These are phyloP conservation scores for Chiridota heheva DNA, from an alignment of 35 echinoderm and acorn worm species.

Conservation along the genomic window DNA sequence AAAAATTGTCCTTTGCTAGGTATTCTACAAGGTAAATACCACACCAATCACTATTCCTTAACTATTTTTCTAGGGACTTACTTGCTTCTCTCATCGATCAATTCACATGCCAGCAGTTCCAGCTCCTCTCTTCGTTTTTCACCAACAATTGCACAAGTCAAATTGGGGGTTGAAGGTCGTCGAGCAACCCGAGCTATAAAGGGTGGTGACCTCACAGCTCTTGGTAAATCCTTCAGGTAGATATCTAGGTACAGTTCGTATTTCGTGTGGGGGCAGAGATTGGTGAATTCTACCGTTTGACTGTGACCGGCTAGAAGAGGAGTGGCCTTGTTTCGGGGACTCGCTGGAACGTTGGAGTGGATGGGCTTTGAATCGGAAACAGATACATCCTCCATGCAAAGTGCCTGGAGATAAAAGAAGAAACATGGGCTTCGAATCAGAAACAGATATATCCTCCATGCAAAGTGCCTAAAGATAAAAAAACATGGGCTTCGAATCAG, in stretches of 20 bases:
- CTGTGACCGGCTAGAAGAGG: constrained; percentile 38
- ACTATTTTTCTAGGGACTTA: background rate
- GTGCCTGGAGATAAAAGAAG: constrained; percentile 24
- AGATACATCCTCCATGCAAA: constrained; percentile 45
- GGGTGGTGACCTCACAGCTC: constrained; percentile 46
- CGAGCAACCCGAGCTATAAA: constrained; percentile 54
- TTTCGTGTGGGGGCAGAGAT: constrained; percentile 53
- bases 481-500: no score
- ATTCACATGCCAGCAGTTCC: constrained; percentile 61
- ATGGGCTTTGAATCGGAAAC: constrained; percentile 12
- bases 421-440: background rate
- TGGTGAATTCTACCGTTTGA: constrained; percentile 59
- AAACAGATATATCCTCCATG: no score
- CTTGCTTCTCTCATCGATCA: constrained; percentile 76
- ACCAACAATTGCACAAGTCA: constrained; percentile 48
- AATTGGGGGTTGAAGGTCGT: constrained; percentile 48
- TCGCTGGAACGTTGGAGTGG: constrained; percentile 1
- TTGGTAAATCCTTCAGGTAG: constrained; percentile 54
- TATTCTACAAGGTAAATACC: no score
- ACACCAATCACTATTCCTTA: background rate
- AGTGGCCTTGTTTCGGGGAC: constrained; percentile 41
- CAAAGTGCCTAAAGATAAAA: no score
- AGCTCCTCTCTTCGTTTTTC: constrained; percentile 48
- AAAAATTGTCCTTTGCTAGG: no score
- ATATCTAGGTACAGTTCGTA: constrained; percentile 71